Percentiles rank a stretch among this genome's conserved stretches.
Evolutionary conservation across 2,113 vertebrate species (phyloP).

Genomic region (Bucco capensis): DNA sequence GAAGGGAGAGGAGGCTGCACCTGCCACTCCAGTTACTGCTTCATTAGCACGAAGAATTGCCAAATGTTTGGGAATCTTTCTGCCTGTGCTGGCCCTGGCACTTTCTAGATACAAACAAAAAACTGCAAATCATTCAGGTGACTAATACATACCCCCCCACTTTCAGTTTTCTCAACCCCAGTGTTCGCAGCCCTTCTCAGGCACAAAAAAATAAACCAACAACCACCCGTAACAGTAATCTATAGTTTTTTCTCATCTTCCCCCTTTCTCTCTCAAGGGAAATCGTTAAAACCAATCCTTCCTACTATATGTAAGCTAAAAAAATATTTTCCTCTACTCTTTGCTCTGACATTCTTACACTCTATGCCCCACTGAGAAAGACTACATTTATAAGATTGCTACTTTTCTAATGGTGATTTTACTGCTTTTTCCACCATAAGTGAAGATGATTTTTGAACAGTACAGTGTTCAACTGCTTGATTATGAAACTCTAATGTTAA

Average conservation of each 20-base stretch:
- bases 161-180: not conserved
- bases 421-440: not conserved
- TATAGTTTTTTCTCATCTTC: not conserved
- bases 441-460: not conserved
- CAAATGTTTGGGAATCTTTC: not conserved
- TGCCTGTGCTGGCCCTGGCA: not conserved
- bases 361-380: not conserved
- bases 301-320: not conserved
- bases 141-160: too few species aligned
- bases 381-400: not conserved
- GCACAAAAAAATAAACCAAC: not conserved
- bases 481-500: slow-evolving; percentile 26
- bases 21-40: not conserved
- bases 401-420: not conserved
- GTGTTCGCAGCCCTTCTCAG: not conserved
- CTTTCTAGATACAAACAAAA: not conserved
- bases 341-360: not conserved
- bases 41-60: not conserved
- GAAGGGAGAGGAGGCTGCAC: not conserved
- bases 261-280: not conserved
- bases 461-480: not conserved
- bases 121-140: not conserved
- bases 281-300: not conserved
- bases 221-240: not conserved
- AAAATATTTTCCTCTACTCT: not conserved